Base-by-base conservation (phyloP, 2,797 vertebrate genomes). In the Neopelma chrysocephalum region DNA sequence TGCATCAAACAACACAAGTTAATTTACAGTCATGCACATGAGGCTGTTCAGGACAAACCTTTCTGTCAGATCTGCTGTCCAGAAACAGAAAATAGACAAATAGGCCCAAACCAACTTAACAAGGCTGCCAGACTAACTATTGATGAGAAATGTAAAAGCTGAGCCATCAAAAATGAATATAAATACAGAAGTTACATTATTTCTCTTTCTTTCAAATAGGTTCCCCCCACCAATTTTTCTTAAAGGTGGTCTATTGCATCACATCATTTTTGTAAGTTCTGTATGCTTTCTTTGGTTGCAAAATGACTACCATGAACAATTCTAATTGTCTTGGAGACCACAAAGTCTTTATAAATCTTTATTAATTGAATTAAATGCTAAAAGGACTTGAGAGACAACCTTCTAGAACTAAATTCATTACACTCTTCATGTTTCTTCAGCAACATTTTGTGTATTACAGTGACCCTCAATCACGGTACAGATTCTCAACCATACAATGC, bases 11-110 rank as follows among this genome's bases (percentile, higher is more conserved):
- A 90, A 69, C 3, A 54, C 47, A 90, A 78, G 73, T 75, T 95
- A 87, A 94, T 96, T 95, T 97, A 34, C 56, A 94, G 60, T 82
- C 81, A 85, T 76, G 73, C 23, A 88, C n/a, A 56, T 50, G n/a
- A 90, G 69, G 73, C 40, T 42, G 23, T 32, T 48, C 26, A 79
- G 47, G 66, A 82, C 65, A 87, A 93, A 62, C 15, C 16, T 90
- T 72, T 69, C 34, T 57, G 47, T 51, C 42, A 64, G 65, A 77
- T 69, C 18, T 29, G 15, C 8, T 80, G 27, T 38, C 87, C 29
- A 72, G 31, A 81, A 95, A 68, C 27, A 82, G 64, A 76, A 79
- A 76, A n/a, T 4, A 40, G 29, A 13, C n/a, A 14, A 69, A 51
- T 12, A 7, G 45, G 31, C 16, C 50, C 68, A 68, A 85, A 62